Base-by-base conservation (phyloP, 1,140 invertebrate species). In the Bactericera cockerelli region DNA sequence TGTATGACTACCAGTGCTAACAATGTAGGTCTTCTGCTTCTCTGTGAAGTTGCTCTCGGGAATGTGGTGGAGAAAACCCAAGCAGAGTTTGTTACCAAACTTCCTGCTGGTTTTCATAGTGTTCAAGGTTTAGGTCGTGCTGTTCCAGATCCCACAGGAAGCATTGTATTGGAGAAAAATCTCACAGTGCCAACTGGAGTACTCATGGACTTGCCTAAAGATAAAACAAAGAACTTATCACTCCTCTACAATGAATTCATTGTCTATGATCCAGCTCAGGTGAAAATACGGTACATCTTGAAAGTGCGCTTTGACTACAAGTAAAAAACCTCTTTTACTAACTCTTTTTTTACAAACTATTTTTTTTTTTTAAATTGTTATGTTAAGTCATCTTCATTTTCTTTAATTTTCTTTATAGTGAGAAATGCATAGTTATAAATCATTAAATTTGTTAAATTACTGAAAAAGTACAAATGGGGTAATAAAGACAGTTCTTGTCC, bases 11-110 rank as follows among this genome's bases (percentile, higher is more conserved):
- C 76, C 55, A 73, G 73, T 1, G 64, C 69, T 39, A 86, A 86
- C 69, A 77, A 82, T 13, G 81, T 80, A 11, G 95, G 93, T 58
- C 70, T 98, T 13, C 67, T 99, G 71, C 64, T 98, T 63, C 76
- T 99, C 0, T 97, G 93, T 71, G 94, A 99, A 70, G 95, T 98
- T 0, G 94, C 94, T 14, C 76, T 98, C 2, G 95, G 93, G 14
- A 83, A 93, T 64, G 92, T 88, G 89, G 89, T 74, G 87, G 89
- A 87, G 73, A 77, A 78, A 26, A 77, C 70, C 1, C 28, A 73
- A 14, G 81, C 89, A 0, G 79, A 89, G 62, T 85, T 83, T 66
- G 77, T 93, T 38, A 76, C 78, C n/a, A 87, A 91, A 69, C 70
- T 89, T 42, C 88, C 88, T 1, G 72, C 75, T 19, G 83, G 82